Evolutionary conservation across 1,140 invertebrate species (phyloP).

Genomic region (Dryas iulia): DNA sequence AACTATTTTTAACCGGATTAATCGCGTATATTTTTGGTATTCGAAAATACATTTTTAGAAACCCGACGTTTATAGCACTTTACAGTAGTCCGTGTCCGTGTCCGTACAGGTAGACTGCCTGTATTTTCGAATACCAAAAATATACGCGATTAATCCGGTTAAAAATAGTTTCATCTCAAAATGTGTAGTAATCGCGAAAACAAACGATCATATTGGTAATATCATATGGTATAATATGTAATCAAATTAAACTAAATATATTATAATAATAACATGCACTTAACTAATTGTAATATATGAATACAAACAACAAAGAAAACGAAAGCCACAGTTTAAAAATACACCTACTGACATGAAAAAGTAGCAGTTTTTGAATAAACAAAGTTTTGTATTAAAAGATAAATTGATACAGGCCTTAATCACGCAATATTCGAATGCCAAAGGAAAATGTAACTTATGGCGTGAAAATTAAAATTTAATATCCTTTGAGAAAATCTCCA

Average conservation of each 20-base stretch:
- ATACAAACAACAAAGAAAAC: neutral
- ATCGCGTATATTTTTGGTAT: too few relatives aligned
- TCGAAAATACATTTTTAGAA: too few relatives aligned
- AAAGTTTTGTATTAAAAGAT: conserved; percentile 12
- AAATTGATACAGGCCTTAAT: conserved; percentile 18
- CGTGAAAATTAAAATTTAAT: neutral
- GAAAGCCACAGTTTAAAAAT: neutral
- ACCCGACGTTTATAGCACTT: too few relatives aligned
- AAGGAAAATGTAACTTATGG: neutral
- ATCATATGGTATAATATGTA: too few relatives aligned
- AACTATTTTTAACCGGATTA: too few relatives aligned
- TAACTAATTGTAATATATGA: neutral
- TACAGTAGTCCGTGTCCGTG: too few relatives aligned
- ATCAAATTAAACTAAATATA: neutral
- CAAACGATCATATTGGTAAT: too few relatives aligned
- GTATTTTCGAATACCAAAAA: too few relatives aligned
- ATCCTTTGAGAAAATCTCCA: neutral
- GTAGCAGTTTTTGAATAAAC: conserved; percentile 1
- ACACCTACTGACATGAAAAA: neutral
- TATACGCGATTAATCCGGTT: too few relatives aligned
- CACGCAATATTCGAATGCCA: neutral
- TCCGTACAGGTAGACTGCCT: too few relatives aligned
- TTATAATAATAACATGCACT: neutral
- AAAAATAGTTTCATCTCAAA: too few relatives aligned
- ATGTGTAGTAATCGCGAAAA: too few relatives aligned